Conservation (phyloP, 2,797 vertebrate genomes). For the Smutsia gigantea region DNA sequence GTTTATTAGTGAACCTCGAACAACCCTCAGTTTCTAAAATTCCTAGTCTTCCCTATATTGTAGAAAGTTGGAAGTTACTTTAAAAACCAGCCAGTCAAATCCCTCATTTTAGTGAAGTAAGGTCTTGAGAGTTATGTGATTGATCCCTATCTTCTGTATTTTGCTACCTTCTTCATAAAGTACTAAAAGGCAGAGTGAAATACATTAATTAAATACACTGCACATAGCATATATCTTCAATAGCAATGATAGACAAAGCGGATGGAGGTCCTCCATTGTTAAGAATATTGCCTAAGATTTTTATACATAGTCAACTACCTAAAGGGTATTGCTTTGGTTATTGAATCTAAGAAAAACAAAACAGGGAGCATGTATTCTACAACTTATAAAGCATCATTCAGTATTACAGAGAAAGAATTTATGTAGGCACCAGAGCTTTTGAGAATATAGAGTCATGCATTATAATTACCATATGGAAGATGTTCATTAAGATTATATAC, state of each 20-base stretch:
- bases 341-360: not conserved
- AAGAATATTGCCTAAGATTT: not conserved
- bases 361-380: not conserved
- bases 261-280: not conserved
- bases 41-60: not conserved
- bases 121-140: not conserved
- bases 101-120: not conserved
- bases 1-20: not conserved
- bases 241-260: not conserved
- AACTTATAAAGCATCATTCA: constrained; percentile 3
- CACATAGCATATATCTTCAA: not conserved
- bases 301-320: not conserved
- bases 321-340: not conserved
- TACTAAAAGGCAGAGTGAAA: not conserved
- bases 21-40: not conserved
- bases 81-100: not conserved
- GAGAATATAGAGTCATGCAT: constrained; percentile 51
- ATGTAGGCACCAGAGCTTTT: constrained; percentile 24
- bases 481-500: constrained; percentile 70
- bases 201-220: not conserved
- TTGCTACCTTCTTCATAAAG: not conserved
- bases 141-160: not conserved
- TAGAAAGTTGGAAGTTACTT: not conserved
- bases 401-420: constrained; percentile 8
- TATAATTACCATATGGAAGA: constrained; percentile 60